Base-by-base conservation (phyloP, 2,113 vertebrate species). In the Pterocles orientalis region DNA sequence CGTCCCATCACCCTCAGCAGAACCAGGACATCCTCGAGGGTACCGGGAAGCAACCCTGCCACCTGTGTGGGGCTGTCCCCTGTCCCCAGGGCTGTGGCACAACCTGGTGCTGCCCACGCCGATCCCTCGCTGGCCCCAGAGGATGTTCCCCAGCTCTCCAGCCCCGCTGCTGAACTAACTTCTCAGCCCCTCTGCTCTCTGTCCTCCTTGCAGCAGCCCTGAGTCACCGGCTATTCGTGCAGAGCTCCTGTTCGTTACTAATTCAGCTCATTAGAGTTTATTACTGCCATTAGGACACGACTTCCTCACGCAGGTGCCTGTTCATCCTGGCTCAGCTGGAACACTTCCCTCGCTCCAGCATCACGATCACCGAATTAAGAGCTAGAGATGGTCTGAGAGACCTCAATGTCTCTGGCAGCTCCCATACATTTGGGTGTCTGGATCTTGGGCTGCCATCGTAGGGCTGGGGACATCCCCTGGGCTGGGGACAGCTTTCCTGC, bases 191-290 rank as follows among this genome's bases (percentile, higher is more conserved):
- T 34, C n/a, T 2, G 18, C 3, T 5, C 60, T 5, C 9, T 18
- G 6, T 41, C 45, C 23, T 36, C 41, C 34, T 84, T 7, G 3
- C 41, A 79, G 69, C 85, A 51, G 71, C n/a, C 75, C 10, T 0
- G 26, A 61, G 70, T 19, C 3, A 0, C 15, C 0, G 26, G 50
- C 62, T 69, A 10, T 13, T 36, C 0, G 4, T 25, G 66, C 72
- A 56, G 29, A 58, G 53, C 5, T 60, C 70, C 34, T 7, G 14
- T 34, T 71, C 33, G 0, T 85, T 65, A 69, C 79, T 60, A 56
- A 56, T 60, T n/a, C 79, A n/a, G 31, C 24, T 95, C 78, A 65
- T 92, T 87, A 95, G 69, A 61, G 54, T 78, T 86, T 87, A 85
- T 88, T 58, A 53, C 43, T 31, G 29, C 34, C 82, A 45, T 61